Conservation (phyloP, 2,113 vertebrate genomes). For the Elephantulus edwardii region DNA sequence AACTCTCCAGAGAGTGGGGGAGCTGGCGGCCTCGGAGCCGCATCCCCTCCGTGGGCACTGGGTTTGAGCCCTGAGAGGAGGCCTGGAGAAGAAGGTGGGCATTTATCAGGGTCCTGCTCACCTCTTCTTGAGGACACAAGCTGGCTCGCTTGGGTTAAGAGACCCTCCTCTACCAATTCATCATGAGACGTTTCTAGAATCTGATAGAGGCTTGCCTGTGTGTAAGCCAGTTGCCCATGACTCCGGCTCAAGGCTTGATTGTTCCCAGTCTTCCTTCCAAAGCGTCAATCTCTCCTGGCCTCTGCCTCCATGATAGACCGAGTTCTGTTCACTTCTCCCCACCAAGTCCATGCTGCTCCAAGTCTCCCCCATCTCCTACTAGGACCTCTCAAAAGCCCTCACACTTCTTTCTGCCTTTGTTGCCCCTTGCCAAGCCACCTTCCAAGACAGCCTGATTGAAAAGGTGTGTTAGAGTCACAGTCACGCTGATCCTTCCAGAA, state of each 20-base stretch:
- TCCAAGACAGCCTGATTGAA: background rate
- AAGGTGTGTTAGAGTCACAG: background rate
- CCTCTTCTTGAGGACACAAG: constrained; percentile 48
- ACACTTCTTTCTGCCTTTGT: background rate
- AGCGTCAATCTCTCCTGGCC: background rate
- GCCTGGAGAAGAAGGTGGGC: constrained; percentile 53
- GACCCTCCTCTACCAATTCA: background rate
- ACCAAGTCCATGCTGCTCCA: background rate
- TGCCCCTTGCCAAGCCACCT: background rate
- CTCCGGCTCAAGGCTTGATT: background rate
- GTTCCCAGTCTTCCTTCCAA: background rate
- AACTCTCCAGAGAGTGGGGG: constrained; percentile 19
- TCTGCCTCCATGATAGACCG: background rate
- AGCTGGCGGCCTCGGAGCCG: background rate
- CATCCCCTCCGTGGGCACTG: background rate
- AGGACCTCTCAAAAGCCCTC: background rate
- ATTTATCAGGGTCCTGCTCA: constrained; percentile 32
- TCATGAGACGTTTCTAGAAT: constrained; percentile 41
- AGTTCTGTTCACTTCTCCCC: background rate
- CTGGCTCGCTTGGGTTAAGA: constrained; percentile 16
- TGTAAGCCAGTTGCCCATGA: background rate
- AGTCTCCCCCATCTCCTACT: background rate
- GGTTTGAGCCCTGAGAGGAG: constrained; percentile 46
- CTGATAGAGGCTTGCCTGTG: background rate
- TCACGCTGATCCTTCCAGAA: background rate